A percentile compares a stretch with the other conserved stretches of the same genome.
These are phyloP conservation scores for Hyppa rectilinea DNA, from an alignment of 2,888 invertebrate genomes.

Conservation along the genomic window DNA sequence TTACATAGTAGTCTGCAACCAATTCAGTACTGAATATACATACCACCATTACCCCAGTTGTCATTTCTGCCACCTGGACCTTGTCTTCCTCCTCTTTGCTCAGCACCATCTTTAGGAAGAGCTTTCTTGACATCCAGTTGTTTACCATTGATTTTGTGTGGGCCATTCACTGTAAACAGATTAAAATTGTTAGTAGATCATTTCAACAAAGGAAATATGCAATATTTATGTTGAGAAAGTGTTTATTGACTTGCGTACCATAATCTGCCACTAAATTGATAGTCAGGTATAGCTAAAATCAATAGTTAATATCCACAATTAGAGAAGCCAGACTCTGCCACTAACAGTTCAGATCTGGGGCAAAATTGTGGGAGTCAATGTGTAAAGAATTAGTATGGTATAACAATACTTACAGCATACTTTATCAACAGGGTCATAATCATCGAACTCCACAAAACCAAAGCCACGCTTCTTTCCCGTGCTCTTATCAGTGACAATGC, in stretches of 20 bases:
- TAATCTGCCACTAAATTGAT: slow-evolving; percentile 73
- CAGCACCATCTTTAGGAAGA: slow-evolving; percentile 94
- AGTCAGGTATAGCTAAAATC: slow-evolving; percentile 89
- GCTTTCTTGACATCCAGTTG: slow-evolving; percentile 98
- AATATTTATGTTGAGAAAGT: slow-evolving; percentile 54
- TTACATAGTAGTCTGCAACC: too few species aligned
- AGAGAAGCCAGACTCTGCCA: slow-evolving; percentile 88
- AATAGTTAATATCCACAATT: slow-evolving; percentile 87
- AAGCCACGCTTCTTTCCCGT: slow-evolving; percentile 98
- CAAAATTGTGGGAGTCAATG: slow-evolving; percentile 82
- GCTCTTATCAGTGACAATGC: slow-evolving; percentile 97
- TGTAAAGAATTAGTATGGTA: slow-evolving; percentile 19
- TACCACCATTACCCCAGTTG: slow-evolving; percentile 81
- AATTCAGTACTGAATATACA: too few species aligned
- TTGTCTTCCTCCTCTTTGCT: slow-evolving; percentile 89
- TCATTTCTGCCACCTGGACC: slow-evolving; percentile 82
- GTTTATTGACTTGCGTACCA: slow-evolving; percentile 89
- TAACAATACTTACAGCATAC: slow-evolving; percentile 95
- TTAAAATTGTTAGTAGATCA: slow-evolving; percentile 24
- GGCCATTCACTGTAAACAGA: slow-evolving; percentile 92
- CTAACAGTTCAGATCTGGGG: slow-evolving; percentile 85
- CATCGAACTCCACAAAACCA: slow-evolving; percentile 99
- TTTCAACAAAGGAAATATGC: not conserved
- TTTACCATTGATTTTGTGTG: slow-evolving; percentile 96
- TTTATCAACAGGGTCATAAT: slow-evolving; percentile 99